Percentiles rank a stretch among this genome's conserved stretches.
Conservation (phyloP, 2,797 vertebrate genomes). For the Sebastes paucispinis region DNA sequence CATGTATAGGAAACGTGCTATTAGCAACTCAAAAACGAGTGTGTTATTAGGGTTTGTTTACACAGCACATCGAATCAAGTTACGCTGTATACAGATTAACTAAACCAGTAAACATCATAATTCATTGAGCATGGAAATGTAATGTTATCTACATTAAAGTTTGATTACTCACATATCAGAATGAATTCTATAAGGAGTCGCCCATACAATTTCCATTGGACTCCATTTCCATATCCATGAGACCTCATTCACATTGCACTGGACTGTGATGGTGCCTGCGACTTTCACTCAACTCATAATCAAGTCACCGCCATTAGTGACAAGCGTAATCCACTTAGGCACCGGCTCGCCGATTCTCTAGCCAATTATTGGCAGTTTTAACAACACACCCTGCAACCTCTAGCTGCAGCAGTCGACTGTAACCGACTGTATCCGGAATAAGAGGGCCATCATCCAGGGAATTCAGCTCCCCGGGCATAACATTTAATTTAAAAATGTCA, state of each 20-base stretch:
- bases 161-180: neutral
- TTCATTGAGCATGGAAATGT: neutral
- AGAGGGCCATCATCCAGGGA: conserved; percentile 48
- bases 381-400: conserved; percentile 50
- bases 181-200: neutral
- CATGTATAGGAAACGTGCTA: neutral
- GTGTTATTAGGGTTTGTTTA: neutral
- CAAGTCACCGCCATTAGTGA: conserved; percentile 61
- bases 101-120: neutral
- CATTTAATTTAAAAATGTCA: conserved; percentile 76
- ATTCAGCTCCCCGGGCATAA: conserved; percentile 59
- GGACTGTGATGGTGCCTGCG: conserved; percentile 27
- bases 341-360: conserved; percentile 63
- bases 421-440: conserved; percentile 51
- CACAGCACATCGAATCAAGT: neutral
- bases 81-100: neutral
- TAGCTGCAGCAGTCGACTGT: conserved; percentile 49
- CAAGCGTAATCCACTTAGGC: conserved; percentile 72
- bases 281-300: conserved; percentile 64
- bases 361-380: conserved; percentile 73
- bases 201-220: conserved; percentile 21
- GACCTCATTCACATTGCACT: conserved; percentile 7
- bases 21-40: neutral
- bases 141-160: neutral
- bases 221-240: conserved; percentile 34